A percentile compares a stretch with the other conserved stretches of the same genome.
Conservation (phyloP, 2,113 vertebrate genomes). For the Rattus norvegicus region GRCr8 NC_086025.1:129916001-129916500, state of each 20-base stretch:
- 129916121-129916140: not conserved
- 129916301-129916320: not conserved
- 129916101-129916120: not conserved
- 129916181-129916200: conserved; percentile 36
- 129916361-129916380: not conserved
- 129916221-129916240: too few relatives aligned
- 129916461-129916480: conserved; percentile 75
- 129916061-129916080: not conserved
- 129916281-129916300: not conserved
- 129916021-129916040: not conserved
- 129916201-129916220: too few relatives aligned
- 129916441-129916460: conserved; percentile 65
- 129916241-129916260: not conserved
- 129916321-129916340: not conserved
- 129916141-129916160: not conserved
- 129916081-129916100: not conserved
- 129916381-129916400: conserved; percentile 52
- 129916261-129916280: conserved; percentile 2
- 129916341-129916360: conserved; percentile 28
- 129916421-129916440: conserved; percentile 37
- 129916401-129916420: conserved; percentile 64
- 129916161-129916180: not conserved
- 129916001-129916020: fast-evolving
- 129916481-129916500: conserved; percentile 53
- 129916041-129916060: not conserved